phyloP scores from a whole-genome alignment of 2,888 invertebrate genomes.

The Lasioglossum oenotherae region DNA sequence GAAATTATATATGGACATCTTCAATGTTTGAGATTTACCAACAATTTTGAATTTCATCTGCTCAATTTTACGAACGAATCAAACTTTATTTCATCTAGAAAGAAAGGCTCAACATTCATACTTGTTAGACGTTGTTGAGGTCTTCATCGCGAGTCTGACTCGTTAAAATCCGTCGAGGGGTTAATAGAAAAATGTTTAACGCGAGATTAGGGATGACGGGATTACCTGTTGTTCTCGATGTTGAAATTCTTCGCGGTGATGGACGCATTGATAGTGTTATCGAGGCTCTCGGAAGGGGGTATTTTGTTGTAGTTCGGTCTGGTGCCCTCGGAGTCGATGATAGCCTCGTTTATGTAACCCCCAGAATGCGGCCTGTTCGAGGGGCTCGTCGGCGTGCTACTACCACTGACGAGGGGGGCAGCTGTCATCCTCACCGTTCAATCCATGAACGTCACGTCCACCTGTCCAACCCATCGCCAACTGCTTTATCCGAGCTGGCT shows the following conservation, averaged over 20 bases:
- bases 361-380: conserved; percentile 89
- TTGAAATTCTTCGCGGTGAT: conserved; percentile 87
- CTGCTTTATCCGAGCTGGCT: conserved; percentile 92
- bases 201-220: too few species aligned
- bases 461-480: conserved; percentile 90
- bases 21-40: too few species aligned
- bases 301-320: conserved; percentile 79
- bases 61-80: too few species aligned
- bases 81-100: too few species aligned
- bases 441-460: conserved; percentile 83
- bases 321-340: conserved; percentile 87
- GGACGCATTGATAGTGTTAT: conserved; percentile 81
- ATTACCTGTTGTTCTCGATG: conserved; percentile 86
- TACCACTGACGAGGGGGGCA: conserved; percentile 90
- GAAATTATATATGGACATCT: too few species aligned
- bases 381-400: conserved; percentile 89
- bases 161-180: too few species aligned
- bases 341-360: conserved; percentile 93
- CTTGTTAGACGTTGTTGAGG: too few species aligned
- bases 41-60: too few species aligned
- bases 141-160: too few species aligned
- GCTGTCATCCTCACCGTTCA: conserved; percentile 88
- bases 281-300: conserved; percentile 79
- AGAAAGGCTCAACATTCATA: too few species aligned
- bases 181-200: too few species aligned